Percentiles rank a stretch among this genome's conserved stretches.
Evolutionary conservation across 2,113 vertebrate genomes (phyloP).

Genomic region (Oenanthe melanoleuca): DNA sequence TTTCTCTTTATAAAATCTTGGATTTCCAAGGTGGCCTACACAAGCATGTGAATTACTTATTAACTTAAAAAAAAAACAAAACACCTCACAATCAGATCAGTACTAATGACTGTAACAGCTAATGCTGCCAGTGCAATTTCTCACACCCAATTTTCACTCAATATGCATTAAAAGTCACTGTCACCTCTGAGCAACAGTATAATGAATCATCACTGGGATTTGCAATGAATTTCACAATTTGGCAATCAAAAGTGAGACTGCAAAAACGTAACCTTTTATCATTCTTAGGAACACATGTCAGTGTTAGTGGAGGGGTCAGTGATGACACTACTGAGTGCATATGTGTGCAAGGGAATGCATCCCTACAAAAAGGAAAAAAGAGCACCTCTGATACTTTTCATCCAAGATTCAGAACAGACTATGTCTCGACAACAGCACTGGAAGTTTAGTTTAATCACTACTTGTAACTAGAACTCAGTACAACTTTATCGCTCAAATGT

Average conservation of each 20-base stretch:
- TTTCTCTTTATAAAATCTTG: background rate
- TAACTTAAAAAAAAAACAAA: background rate
- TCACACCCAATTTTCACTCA: constrained; percentile 38
- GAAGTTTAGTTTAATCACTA: background rate
- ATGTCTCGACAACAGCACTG: background rate
- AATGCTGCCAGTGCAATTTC: background rate
- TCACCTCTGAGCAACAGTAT: background rate
- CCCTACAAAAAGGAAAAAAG: background rate
- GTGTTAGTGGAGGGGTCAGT: background rate
- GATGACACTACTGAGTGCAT: background rate
- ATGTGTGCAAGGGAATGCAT: background rate
- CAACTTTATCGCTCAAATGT: background rate
- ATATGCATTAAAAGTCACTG: background rate
- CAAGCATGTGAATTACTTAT: background rate
- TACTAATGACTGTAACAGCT: background rate
- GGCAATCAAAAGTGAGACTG: background rate
- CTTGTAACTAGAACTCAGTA: background rate
- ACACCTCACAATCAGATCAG: background rate
- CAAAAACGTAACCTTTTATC: background rate
- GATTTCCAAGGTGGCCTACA: background rate
- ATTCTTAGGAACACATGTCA: background rate
- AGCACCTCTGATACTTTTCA: background rate
- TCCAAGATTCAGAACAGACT: background rate
- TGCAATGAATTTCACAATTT: background rate
- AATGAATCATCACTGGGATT: background rate